Percentiles rank a stretch among this genome's conserved stretches.
phyloP scores from a whole-genome alignment of 2,888 invertebrate genomes.

The Caenorhabditis doughertyi region DNA sequence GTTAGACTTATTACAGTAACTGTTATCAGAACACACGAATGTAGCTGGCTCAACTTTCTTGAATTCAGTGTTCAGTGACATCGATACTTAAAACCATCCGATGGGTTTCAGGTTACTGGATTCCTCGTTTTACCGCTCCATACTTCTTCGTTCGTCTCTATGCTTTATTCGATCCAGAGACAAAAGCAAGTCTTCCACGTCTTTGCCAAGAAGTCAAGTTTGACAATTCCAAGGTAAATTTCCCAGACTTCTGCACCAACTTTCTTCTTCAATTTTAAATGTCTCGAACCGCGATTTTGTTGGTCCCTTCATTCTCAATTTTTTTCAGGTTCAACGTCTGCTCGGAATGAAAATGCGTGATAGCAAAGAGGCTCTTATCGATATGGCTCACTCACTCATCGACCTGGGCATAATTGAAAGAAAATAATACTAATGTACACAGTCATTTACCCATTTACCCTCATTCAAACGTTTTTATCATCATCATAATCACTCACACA shows the following conservation, averaged over 20 bases:
- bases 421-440: conserved; percentile 48
- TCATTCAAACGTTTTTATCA: conserved; percentile 52
- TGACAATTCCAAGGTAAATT: conserved; percentile 83
- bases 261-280: too few species aligned
- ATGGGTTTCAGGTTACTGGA: conserved; percentile 82
- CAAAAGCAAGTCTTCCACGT: conserved; percentile 83
- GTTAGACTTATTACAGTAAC: too few species aligned
- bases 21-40: too few species aligned
- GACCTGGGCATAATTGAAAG: conserved; percentile 83
- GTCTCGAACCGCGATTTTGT: too few species aligned
- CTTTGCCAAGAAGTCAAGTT: conserved; percentile 80
- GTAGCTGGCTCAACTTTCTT: too few species aligned
- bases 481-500: conserved; percentile 30
- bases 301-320: conserved; percentile 23
- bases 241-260: not conserved
- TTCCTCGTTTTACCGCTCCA: conserved; percentile 84
- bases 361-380: conserved; percentile 84
- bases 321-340: conserved; percentile 72
- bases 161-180: conserved; percentile 84
- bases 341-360: conserved; percentile 84
- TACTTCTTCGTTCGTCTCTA: conserved; percentile 83
- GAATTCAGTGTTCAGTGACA: too few species aligned
- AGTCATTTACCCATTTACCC: conserved; percentile 4
- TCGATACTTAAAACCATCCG: too few species aligned
- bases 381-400: conserved; percentile 85